Conservation (phyloP, 2,888 invertebrate genomes). For the Clivina fossor region DNA sequence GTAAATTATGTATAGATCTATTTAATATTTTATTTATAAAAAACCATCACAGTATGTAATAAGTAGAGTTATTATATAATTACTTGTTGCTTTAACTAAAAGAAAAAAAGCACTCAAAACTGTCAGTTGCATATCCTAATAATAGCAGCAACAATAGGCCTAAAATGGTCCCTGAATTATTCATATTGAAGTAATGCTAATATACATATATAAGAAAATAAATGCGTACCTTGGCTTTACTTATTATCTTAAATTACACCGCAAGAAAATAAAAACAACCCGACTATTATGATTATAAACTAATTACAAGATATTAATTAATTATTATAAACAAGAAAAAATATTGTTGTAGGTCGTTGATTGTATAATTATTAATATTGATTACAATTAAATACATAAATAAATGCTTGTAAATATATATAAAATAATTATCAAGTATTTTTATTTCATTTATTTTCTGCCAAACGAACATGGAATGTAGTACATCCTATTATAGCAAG, state of each 20-base stretch:
- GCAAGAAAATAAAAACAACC: constrained; percentile 23
- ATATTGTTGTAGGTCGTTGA: constrained; percentile 52
- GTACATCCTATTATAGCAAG: not conserved
- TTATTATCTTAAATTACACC: constrained; percentile 19
- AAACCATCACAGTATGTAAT: not conserved
- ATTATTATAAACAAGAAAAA: constrained; percentile 33
- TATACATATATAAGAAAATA: constrained; percentile 18
- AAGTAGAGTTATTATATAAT: not conserved
- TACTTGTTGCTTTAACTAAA: constrained; percentile 23
- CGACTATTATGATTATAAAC: constrained; percentile 31
- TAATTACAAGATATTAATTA: constrained; percentile 29
- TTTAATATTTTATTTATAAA: constrained; percentile 21
- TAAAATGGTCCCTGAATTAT: constrained; percentile 18
- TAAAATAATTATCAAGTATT: constrained; percentile 13
- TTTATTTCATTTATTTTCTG: constrained; percentile 24
- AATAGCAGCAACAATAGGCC: constrained; percentile 26
- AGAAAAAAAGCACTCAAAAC: no score
- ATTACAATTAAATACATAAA: constrained; percentile 48
- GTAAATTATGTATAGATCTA: constrained; percentile 33
- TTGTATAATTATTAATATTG: constrained; percentile 50
- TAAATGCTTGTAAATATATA: constrained; percentile 53
- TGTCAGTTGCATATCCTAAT: not conserved
- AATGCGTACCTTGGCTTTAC: constrained; percentile 28
- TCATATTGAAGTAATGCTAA: no score
- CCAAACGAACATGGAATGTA: constrained; percentile 8